Percentiles rank a stretch among this genome's conserved stretches.
These are phyloP conservation scores for Bombylius major DNA, from an alignment of 2,888 invertebrate genomes.

Conservation along the genomic window DNA sequence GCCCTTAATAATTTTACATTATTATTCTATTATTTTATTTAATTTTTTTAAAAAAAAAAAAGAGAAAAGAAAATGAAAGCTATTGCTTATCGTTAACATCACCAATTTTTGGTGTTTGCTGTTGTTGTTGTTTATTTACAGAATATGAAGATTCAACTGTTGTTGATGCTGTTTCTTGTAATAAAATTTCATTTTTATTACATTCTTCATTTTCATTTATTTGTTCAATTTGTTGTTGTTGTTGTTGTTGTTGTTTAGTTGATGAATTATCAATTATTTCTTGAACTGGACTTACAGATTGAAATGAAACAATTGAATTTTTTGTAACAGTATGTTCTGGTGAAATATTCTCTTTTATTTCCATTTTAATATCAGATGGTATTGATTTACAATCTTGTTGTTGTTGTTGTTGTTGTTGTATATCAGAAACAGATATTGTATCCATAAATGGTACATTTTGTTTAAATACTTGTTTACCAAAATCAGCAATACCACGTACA, in stretches of 20 bases:
- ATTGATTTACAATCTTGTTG: slow-evolving; percentile 36
- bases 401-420: slow-evolving; percentile 6
- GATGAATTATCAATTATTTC: not conserved
- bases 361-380: slow-evolving; percentile 43
- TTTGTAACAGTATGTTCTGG: slow-evolving; percentile 43
- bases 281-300: not conserved
- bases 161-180: not conserved
- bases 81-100: not conserved
- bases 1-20: not conserved
- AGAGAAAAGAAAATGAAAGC: not conserved
- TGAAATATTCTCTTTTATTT: slow-evolving; percentile 50
- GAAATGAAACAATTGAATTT: slow-evolving; percentile 2
- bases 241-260: not conserved
- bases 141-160: not conserved
- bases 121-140: not conserved
- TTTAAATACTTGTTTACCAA: slow-evolving; percentile 32
- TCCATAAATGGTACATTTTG: slow-evolving; percentile 31
- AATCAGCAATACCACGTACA: slow-evolving; percentile 22
- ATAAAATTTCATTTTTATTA: not conserved
- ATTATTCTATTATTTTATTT: too few species aligned
- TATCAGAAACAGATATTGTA: slow-evolving; percentile 1
- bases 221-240: not conserved
- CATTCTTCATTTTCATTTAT: too few species aligned
- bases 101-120: not conserved
- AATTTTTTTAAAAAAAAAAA: too few species aligned